A percentile compares a stretch with the other conserved stretches of the same genome.
Evolutionary conservation across 1,140 invertebrate species (phyloP).

Genomic region (Notospermus geniculatus): DNA sequence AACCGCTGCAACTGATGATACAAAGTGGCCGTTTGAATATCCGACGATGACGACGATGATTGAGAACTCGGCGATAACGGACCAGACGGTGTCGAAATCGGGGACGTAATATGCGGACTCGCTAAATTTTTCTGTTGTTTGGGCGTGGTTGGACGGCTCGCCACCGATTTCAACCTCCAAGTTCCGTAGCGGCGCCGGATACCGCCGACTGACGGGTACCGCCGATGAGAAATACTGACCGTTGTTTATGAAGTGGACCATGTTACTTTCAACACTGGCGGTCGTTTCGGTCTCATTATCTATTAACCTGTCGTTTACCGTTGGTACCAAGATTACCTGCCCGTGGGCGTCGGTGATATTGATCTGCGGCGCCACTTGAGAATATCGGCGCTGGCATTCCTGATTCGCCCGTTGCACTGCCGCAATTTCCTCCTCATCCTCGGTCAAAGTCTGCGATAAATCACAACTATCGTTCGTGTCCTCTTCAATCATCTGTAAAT

Average conservation of each 20-base stretch:
- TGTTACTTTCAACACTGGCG: too few relatives aligned
- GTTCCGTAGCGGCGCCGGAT: background rate
- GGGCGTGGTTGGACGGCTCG: background rate
- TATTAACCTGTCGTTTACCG: too few relatives aligned
- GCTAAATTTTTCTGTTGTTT: too few relatives aligned
- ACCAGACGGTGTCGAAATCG: conserved; percentile 23
- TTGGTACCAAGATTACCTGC: too few relatives aligned
- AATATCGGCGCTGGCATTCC: conserved; percentile 26
- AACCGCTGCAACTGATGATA: conserved; percentile 57
- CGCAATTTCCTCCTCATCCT: conserved; percentile 18
- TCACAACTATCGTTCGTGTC: conserved; percentile 60
- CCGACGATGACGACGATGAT: conserved; percentile 30
- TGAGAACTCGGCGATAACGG: conserved; percentile 48
- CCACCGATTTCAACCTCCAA: background rate
- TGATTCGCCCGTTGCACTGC: conserved; percentile 26
- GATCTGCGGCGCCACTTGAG: conserved; percentile 70
- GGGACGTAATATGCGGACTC: conserved; percentile 1
- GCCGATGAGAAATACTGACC: background rate
- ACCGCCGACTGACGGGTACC: background rate
- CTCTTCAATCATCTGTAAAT: conserved; percentile 84
- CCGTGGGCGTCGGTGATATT: conserved; percentile 77
- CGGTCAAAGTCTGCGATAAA: conserved; percentile 13
- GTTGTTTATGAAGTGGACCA: background rate
- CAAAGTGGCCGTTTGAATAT: conserved; percentile 18
- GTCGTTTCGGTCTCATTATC: too few relatives aligned